Percentiles rank a stretch among this genome's conserved stretches.
These are phyloP conservation scores for Anoura caudifer DNA, from an alignment of 2,113 vertebrate genomes.

Conservation along the genomic window DNA sequence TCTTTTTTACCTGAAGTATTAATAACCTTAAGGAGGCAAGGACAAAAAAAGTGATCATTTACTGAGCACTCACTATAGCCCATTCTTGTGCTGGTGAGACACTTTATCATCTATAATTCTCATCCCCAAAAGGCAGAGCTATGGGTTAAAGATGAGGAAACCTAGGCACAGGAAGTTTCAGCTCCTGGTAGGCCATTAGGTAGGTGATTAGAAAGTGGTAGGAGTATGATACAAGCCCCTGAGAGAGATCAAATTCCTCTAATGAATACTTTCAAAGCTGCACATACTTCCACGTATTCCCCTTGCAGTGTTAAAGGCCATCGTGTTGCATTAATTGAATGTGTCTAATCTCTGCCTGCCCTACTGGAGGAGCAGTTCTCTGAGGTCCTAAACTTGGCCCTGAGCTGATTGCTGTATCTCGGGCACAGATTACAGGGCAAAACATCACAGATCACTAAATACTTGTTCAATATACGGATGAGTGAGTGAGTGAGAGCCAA, in stretches of 20 bases:
- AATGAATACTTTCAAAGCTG: not conserved
- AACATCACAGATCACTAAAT: not conserved
- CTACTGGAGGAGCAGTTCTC: not conserved
- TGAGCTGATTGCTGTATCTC: not conserved
- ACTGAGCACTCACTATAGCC: not conserved
- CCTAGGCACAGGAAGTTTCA: not conserved
- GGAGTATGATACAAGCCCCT: not conserved
- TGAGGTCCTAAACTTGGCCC: not conserved
- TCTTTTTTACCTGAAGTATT: not conserved
- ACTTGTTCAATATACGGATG: not conserved
- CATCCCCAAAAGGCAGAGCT: not conserved
- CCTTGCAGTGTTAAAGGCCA: not conserved
- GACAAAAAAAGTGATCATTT: not conserved
- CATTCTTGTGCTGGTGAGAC: rapidly evolving
- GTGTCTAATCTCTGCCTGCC: not conserved
- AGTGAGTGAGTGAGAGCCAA: not conserved
- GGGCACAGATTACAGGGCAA: not conserved
- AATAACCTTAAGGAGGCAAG: not conserved
- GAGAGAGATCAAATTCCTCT: not conserved
- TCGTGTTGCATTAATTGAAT: not conserved
- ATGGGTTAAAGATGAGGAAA: not conserved
- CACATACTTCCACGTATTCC: not conserved
- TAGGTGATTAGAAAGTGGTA: not conserved
- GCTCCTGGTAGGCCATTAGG: not conserved
- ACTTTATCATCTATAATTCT: not conserved